A percentile compares a stretch with the other conserved stretches of the same genome.
These are phyloP conservation scores for Heliothis virescens DNA, from an alignment of 1,140 invertebrate genomes.

Conservation along the genomic window DNA sequence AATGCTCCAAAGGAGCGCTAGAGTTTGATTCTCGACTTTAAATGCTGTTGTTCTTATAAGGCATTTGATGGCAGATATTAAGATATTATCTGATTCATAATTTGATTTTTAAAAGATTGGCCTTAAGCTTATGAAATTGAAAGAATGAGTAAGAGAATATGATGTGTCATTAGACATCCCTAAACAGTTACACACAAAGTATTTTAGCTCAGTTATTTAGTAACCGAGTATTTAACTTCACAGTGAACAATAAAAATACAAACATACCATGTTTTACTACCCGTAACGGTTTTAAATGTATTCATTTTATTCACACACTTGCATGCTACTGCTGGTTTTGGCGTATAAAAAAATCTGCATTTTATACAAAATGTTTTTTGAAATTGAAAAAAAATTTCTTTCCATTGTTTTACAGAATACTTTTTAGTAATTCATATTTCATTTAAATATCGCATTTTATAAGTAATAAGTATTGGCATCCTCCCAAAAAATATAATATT, in stretches of 20 bases:
- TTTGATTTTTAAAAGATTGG: too few species aligned
- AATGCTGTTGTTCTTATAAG: too few species aligned
- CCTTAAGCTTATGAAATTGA: too few species aligned
- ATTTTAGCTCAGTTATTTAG: too few species aligned
- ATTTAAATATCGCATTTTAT: neutral
- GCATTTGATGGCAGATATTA: too few species aligned
- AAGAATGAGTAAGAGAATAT: too few species aligned
- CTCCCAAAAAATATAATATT: neutral
- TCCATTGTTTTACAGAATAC: neutral
- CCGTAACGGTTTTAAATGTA: constrained; percentile 22
- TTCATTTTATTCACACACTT: constrained; percentile 33
- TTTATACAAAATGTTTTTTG: constrained; percentile 5
- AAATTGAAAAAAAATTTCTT: neutral
- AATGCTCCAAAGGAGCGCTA: too few species aligned
- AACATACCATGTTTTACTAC: neutral
- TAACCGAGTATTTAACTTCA: too few species aligned
- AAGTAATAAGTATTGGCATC: neutral
- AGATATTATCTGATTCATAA: too few species aligned
- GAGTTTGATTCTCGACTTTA: too few species aligned
- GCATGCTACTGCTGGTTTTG: constrained; percentile 10
- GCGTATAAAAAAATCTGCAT: constrained; percentile 1
- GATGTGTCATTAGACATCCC: too few species aligned
- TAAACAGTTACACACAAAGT: too few species aligned
- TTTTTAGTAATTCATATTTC: neutral
- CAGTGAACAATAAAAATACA: neutral